Percentiles rank a stretch among this genome's conserved stretches.
phyloP scores from a whole-genome alignment of 64 coral and sea anemone genomes.

The Porites australiensis region DNA sequence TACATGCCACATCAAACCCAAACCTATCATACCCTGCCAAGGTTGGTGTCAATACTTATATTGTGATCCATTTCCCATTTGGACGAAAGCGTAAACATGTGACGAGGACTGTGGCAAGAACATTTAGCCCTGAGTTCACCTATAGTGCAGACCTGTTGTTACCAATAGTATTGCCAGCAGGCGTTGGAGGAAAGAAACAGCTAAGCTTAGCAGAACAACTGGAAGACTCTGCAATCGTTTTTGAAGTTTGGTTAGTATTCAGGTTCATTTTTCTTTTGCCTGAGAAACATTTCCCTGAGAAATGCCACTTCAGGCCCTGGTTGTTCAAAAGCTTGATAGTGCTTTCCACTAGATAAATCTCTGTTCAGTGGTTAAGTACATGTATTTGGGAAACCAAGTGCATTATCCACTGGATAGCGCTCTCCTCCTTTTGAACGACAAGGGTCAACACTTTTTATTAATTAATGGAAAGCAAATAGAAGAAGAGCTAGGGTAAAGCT shows the following conservation, averaged over 20 bases:
- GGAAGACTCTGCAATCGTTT: constrained; percentile 81
- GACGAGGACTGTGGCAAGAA: constrained; percentile 87
- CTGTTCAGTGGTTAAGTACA: neutral
- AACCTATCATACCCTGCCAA: constrained; percentile 86
- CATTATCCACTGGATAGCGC: too few relatives aligned
- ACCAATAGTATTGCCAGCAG: constrained; percentile 57
- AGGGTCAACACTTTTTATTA: too few relatives aligned
- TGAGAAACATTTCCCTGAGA: too few relatives aligned
- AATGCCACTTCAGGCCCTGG: too few relatives aligned
- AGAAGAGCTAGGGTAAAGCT: too few relatives aligned
- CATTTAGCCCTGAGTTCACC: constrained; percentile 91
- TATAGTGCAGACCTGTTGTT: constrained; percentile 73
- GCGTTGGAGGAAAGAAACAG: constrained; percentile 30
- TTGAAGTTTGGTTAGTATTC: constrained; percentile 96
- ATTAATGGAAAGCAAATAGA: too few relatives aligned
- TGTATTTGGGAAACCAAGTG: neutral
- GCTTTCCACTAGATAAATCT: too few relatives aligned
- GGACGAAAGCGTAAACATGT: constrained; percentile 64
- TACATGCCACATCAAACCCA: constrained; percentile 44
- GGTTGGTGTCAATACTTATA: constrained; percentile 91
- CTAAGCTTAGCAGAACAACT: constrained; percentile 87
- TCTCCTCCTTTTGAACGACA: too few relatives aligned
- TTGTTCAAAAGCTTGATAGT: too few relatives aligned
- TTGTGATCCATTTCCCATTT: constrained; percentile 85
- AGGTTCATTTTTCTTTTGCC: too few relatives aligned